Conservation (phyloP, 2,888 invertebrate species). For the Anorthoa munda region DNA sequence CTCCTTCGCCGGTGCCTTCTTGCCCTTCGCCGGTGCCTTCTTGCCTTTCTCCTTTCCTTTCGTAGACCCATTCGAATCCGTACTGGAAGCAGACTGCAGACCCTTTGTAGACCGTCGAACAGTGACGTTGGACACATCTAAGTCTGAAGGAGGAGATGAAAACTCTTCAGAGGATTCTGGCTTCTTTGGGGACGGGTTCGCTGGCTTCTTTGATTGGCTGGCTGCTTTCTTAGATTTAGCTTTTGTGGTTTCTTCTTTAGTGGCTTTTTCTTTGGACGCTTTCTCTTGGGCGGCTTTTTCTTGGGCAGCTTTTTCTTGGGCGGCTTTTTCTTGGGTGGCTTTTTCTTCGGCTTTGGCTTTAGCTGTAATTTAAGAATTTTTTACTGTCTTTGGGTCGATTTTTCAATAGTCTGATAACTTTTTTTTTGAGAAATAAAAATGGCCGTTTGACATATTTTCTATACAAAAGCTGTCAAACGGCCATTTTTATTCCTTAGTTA, state of each 20-base stretch:
- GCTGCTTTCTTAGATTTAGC: conserved; percentile 67
- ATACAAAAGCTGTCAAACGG: too few species aligned
- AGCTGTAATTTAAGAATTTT: conserved; percentile 46
- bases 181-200: conserved; percentile 52
- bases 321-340: conserved; percentile 63
- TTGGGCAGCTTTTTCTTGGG: conserved; percentile 54
- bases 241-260: conserved; percentile 7
- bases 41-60: conserved; percentile 65
- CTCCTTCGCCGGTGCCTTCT: conserved; percentile 60
- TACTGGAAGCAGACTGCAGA: conserved; percentile 74
- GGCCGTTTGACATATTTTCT: too few species aligned
- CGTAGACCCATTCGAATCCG: conserved; percentile 71
- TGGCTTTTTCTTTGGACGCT: conserved; percentile 44
- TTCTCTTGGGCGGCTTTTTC: conserved; percentile 26
- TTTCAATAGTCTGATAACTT: too few species aligned
- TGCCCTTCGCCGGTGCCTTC: conserved; percentile 62
- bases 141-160: conserved; percentile 70
- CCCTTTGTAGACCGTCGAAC: conserved; percentile 74
- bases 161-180: conserved; percentile 28
- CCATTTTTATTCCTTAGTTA: too few species aligned
- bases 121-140: conserved; percentile 81
- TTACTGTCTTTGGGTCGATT: conserved; percentile 39
- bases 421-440: too few species aligned
- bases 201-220: conserved; percentile 56
- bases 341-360: conserved; percentile 71